A percentile compares a stretch with the other conserved stretches of the same genome.
Evolutionary conservation across 2,888 invertebrate genomes (phyloP).

Genomic region (Zygothrica quintamaculata): DNA sequence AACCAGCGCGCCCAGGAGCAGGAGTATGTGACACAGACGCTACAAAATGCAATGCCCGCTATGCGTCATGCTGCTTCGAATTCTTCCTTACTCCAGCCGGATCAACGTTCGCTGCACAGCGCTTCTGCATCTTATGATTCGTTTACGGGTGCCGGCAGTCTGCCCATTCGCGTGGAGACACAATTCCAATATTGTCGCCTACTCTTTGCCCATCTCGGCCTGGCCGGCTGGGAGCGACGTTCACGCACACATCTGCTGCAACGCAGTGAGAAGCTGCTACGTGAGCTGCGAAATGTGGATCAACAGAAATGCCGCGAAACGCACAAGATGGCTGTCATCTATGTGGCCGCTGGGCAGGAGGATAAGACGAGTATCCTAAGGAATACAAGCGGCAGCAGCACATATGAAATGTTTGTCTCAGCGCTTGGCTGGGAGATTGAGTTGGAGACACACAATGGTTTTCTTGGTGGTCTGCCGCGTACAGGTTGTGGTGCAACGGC

Average conservation of each 20-base stretch:
- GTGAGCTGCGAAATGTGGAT: conserved; percentile 97
- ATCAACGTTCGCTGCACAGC: conserved; percentile 77
- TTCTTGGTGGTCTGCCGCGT: conserved; percentile 96
- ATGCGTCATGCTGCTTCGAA: conserved; percentile 45
- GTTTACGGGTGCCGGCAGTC: conserved; percentile 81
- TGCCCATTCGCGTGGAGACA: conserved; percentile 85
- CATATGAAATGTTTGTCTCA: conserved; percentile 93
- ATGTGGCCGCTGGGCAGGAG: conserved; percentile 98
- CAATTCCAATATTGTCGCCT: conserved; percentile 94
- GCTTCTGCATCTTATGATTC: conserved; percentile 85
- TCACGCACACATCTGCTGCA: conserved; percentile 93
- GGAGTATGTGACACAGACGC: conserved; percentile 88
- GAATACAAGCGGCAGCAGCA: conserved; percentile 96
- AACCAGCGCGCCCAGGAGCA: conserved; percentile 94
- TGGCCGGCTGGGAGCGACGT: conserved; percentile 95
- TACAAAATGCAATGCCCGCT: conserved; percentile 63
- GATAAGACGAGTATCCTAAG: conserved; percentile 94
- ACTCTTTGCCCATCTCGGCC: conserved; percentile 95
- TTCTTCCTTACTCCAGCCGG: conserved; percentile 61
- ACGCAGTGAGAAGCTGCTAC: conserved; percentile 93
- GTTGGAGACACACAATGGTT: conserved; percentile 96
- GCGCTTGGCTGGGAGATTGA: conserved; percentile 91
- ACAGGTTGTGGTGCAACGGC: conserved; percentile 96
- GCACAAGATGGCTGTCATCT: conserved; percentile 98
- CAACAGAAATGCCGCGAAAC: conserved; percentile 95